Evolutionary conservation across 1,140 invertebrate genomes (phyloP).

Genomic region (Palaemon carinicauda): DNA sequence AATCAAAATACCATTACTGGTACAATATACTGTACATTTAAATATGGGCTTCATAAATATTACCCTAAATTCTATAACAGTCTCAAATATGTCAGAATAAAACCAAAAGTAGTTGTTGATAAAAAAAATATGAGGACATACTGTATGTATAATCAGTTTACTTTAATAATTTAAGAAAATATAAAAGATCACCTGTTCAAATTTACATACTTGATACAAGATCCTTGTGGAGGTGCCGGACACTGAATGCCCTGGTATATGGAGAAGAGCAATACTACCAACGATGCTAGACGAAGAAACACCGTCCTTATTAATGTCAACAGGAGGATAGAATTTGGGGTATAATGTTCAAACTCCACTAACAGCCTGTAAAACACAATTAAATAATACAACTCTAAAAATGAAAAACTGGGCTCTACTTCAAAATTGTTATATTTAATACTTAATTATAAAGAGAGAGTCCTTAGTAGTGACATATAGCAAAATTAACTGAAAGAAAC

Average conservation of each 20-base stretch:
- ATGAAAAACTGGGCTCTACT: not conserved
- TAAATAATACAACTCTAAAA: not conserved
- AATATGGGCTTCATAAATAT: too few relatives aligned
- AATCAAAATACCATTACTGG: too few relatives aligned
- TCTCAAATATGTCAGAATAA: too few relatives aligned
- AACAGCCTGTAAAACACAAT: slow-evolving; percentile 63
- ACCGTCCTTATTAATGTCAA: slow-evolving; percentile 78
- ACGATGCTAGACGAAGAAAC: slow-evolving; percentile 78
- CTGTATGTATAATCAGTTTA: not conserved
- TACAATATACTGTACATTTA: too few relatives aligned
- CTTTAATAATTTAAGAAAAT: not conserved
- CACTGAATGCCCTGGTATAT: slow-evolving; percentile 72
- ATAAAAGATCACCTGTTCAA: not conserved
- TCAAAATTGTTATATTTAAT: not conserved
- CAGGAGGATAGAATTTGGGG: slow-evolving; percentile 73
- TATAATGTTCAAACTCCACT: slow-evolving; percentile 78
- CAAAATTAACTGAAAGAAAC: too few relatives aligned
- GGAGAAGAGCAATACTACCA: slow-evolving; percentile 76
- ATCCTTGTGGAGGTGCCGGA: slow-evolving; percentile 1
- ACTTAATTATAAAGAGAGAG: not conserved
- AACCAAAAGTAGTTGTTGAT: not conserved
- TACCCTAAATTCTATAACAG: too few relatives aligned
- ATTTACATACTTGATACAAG: slow-evolving; percentile 23
- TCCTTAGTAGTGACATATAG: not conserved
- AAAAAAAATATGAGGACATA: too few relatives aligned